Conservation (phyloP, 1,140 invertebrate species). For the Sycophila sp. region DNA sequence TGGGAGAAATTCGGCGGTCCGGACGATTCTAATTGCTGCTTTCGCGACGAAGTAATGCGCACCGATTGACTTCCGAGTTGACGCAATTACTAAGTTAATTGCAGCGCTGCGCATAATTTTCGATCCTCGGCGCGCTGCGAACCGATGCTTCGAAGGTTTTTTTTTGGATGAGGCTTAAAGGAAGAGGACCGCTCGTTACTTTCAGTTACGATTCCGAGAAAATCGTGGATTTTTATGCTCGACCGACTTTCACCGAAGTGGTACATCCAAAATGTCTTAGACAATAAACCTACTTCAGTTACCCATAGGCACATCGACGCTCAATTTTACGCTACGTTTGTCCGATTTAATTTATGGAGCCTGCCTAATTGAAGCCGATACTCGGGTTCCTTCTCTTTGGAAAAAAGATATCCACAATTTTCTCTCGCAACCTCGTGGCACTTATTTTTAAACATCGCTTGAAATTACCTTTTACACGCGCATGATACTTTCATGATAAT, state of each 20-base stretch:
- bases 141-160: no score
- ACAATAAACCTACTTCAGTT: constrained; percentile 25
- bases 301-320: background rate
- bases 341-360: background rate
- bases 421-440: no score
- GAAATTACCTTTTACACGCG: background rate
- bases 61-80: background rate
- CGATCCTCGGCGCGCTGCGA: no score
- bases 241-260: constrained; percentile 11
- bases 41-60: background rate
- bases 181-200: no score
- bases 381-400: no score
- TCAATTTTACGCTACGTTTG: constrained; percentile 2
- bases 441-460: no score
- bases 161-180: no score
- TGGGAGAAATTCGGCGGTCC: constrained; percentile 3
- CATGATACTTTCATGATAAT: background rate
- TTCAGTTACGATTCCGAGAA: constrained; percentile 15
- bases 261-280: constrained; percentile 7
- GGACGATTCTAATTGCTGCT: constrained; percentile 11
- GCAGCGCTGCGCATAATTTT: background rate
- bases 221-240: constrained; percentile 14
- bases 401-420: no score
- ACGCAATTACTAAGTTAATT: background rate
- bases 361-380: no score